Percentiles rank a stretch among this genome's conserved stretches.
Evolutionary conservation across 2,113 vertebrate species (phyloP).

Genomic region (Tetrao urogallus): DNA sequence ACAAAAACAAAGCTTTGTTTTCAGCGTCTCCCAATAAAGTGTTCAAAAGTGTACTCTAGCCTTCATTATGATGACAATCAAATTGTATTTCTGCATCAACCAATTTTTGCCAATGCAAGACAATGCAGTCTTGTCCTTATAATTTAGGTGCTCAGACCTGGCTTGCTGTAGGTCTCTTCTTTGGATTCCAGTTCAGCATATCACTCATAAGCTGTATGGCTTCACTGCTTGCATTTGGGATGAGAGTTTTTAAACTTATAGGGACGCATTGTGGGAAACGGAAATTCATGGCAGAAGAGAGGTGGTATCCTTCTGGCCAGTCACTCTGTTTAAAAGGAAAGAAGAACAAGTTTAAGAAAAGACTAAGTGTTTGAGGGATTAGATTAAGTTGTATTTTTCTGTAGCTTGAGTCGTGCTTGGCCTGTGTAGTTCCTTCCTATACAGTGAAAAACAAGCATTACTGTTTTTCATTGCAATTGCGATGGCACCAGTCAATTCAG

Average conservation of each 20-base stretch:
- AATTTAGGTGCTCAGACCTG: conserved; percentile 79
- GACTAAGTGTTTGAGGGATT: neutral
- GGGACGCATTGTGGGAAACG: conserved; percentile 95
- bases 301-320: conserved; percentile 95
- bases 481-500: neutral
- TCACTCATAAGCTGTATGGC: conserved; percentile 92
- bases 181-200: conserved; percentile 93
- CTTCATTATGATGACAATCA: neutral
- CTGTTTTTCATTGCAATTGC: neutral
- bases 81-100: neutral
- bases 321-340: conserved; percentile 82
- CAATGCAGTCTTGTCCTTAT: neutral
- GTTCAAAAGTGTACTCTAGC: neutral
- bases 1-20: neutral
- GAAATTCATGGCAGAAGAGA: conserved; percentile 95
- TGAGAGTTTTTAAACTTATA: conserved; percentile 94
- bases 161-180: conserved; percentile 92
- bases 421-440: neutral
- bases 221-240: conserved; percentile 95
- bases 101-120: neutral
- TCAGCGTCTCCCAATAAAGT: neutral
- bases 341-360: neutral
- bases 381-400: neutral
- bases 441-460: neutral
- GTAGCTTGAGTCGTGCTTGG: neutral